Conservation (phyloP, 2,888 invertebrate species). For the Hyles lineata region DNA sequence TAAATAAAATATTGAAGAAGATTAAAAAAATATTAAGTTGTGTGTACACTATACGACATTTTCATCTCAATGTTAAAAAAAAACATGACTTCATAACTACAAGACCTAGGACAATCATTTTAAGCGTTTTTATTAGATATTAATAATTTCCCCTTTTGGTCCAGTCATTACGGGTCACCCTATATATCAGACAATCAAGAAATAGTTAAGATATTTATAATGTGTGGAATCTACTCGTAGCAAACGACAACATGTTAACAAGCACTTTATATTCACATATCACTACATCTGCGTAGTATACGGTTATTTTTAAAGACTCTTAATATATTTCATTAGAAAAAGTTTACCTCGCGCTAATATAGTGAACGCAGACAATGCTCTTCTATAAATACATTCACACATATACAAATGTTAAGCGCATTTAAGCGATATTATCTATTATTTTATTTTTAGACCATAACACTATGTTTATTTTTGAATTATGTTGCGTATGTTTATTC, state of each 20-base stretch:
- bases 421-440: background rate
- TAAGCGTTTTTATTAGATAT: too few species aligned
- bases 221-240: background rate
- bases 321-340: constrained; percentile 16
- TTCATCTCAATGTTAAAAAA: too few species aligned
- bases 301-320: constrained; percentile 17
- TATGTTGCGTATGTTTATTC: too few species aligned
- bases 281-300: constrained; percentile 15
- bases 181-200: too few species aligned
- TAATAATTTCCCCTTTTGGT: too few species aligned
- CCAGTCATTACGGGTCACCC: too few species aligned
- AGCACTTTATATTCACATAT: constrained; percentile 22
- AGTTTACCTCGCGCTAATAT: constrained; percentile 28
- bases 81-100: too few species aligned
- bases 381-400: constrained; percentile 42
- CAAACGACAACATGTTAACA: constrained; percentile 7
- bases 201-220: background rate
- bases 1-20: too few species aligned
- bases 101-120: too few species aligned
- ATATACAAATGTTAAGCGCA: constrained; percentile 26
- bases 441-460: background rate
- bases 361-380: constrained; percentile 42
- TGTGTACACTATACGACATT: too few species aligned
- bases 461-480: too few species aligned
- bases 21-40: too few species aligned